Evolutionary conservation across 2,797 vertebrate species (phyloP), one percentile per base, ranked within the genome.

Genomic region (Lepilemur ruficaudatus): DNA sequence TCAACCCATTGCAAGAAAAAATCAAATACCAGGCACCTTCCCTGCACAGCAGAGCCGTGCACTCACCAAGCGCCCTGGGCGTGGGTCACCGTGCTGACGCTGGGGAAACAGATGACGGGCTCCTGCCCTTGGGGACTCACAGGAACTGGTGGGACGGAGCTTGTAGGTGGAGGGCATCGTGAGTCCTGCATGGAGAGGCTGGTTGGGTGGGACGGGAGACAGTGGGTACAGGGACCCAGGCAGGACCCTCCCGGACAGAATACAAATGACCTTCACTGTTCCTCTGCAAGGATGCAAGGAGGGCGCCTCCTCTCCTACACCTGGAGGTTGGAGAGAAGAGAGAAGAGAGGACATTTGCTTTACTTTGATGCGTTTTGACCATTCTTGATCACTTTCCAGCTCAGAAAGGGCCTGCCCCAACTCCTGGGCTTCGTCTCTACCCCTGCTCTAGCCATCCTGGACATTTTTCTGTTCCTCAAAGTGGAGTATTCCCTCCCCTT

Each of bases 71-170:
- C 1, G 9, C 32, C 8, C 75, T 25, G 8, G 18, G 9, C 30
- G 17, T 35, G 43, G 23, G 59, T 28, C 20, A 30, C 41, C 8
- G 8, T 48, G 38, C n/a, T 38, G 28, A 43, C 1, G 22, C 59
- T 57, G 28, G 7, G 13, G 15, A 73, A 32, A 35, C 22, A 63
- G 32, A 18, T 92, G 69, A 35, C 18, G 41, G 35, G n/a, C 69
- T 69, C 20, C 0, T 89, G 32, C 0, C 75, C 61, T 14, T 0
- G 0, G 93, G 67, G 32, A 48, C 46, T 84, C 35, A 12, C 20
- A 0, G 35, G 35, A 18, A 15, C 32, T 3, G 1, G 25, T 1
- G 18, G 25, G 46, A 1, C 17, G 28, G 75, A 82, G 35, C 23
- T 32, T 22, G 13, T 0, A 10, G 8, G 17, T 2, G 1, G 57